A percentile compares a stretch with the other conserved stretches of the same genome.
Evolutionary conservation across 2,797 vertebrate species (phyloP).

Genomic region (Halcyon badia): DNA sequence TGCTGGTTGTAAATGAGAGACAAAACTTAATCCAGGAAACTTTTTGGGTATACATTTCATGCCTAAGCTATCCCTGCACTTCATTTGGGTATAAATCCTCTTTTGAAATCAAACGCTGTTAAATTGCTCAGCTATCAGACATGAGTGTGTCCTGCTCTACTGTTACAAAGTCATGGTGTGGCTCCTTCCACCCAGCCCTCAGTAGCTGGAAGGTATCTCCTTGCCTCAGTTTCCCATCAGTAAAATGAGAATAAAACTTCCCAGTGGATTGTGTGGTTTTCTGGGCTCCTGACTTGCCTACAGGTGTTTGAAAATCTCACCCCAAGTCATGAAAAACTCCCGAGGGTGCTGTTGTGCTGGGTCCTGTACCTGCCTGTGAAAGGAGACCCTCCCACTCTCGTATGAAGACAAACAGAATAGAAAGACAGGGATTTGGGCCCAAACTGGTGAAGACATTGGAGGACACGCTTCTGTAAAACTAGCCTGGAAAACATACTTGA

Average conservation of each 20-base stretch:
- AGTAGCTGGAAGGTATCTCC: not conserved
- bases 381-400: not conserved
- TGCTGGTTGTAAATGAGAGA: not conserved
- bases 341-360: not conserved
- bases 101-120: rapidly evolving
- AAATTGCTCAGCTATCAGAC: rapidly evolving
- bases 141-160: rapidly evolving
- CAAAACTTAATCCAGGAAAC: rapidly evolving
- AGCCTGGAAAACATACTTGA: rapidly evolving
- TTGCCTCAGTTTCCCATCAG: not conserved
- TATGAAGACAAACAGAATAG: no score
- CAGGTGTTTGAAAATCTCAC: rapidly evolving
- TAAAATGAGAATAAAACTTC: not conserved
- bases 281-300: not conserved
- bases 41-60: not conserved
- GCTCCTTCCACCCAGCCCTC: not conserved
- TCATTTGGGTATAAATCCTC: rapidly evolving
- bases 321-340: no score
- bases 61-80: not conserved
- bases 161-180: rapidly evolving
- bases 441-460: rapidly evolving
- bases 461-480: not conserved
- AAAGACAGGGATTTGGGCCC: not conserved
- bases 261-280: not conserved
- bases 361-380: rapidly evolving